These are phyloP conservation scores for Tangara arthus DNA, from an alignment of 2,797 vertebrate genomes.

Conservation along the genomic window DNA sequence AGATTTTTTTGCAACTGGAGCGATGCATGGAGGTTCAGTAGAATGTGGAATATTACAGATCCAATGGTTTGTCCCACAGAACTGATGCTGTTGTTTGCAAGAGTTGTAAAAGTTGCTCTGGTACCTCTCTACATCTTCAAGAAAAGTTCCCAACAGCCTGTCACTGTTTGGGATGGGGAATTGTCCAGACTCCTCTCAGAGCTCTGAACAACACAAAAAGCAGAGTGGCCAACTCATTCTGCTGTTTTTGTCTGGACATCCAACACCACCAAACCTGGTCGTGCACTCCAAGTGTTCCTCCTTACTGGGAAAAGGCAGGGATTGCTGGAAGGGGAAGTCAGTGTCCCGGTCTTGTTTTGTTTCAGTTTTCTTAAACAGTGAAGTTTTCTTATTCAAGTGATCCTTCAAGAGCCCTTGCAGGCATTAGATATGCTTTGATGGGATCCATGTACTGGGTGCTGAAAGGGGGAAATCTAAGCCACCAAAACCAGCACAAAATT, in stretches of 20 bases:
- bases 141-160: not conserved
- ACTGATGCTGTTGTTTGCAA: not conserved
- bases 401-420: not conserved
- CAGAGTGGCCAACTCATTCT: not conserved
- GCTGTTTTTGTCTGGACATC: not conserved
- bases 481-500: not conserved
- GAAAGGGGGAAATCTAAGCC: not conserved
- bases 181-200: not conserved
- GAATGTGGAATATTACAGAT: not conserved
- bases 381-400: not conserved
- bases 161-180: not conserved
- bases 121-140: not conserved
- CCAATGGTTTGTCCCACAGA: not conserved
- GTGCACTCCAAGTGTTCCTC: not conserved
- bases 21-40: accelerated
- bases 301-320: not conserved
- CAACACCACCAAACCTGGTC: not conserved
- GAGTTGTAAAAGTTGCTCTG: not conserved
- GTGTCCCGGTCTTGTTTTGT: not conserved
- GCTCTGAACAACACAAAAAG: not conserved
- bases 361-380: not conserved
- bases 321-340: not conserved
- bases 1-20: not conserved
- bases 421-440: not conserved
- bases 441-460: not conserved